Evolutionary conservation across 1,140 invertebrate genomes (phyloP).

Genomic region (Drosophila baimaii): DNA sequence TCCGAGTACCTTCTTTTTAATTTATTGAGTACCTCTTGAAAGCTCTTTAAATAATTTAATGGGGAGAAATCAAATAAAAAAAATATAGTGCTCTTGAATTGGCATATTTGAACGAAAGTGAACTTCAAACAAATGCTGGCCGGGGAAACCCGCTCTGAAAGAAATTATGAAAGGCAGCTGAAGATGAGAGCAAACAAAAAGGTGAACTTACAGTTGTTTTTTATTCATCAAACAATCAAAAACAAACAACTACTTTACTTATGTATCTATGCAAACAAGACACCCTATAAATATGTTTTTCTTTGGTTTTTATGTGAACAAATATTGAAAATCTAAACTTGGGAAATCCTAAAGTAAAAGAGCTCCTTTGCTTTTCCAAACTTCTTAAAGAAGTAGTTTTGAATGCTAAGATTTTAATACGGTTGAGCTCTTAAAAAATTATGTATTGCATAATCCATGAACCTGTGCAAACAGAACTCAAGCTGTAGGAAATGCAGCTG

Average conservation of each 20-base stretch:
- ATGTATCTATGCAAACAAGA: not conserved
- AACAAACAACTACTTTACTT: too few species aligned
- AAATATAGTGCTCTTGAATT: not conserved
- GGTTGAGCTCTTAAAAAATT: too few species aligned
- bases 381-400: too few species aligned
- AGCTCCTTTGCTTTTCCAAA: too few species aligned
- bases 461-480: slow-evolving; percentile 14
- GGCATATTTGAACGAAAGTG: slow-evolving; percentile 3
- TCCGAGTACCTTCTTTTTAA: not conserved
- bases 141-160: not conserved
- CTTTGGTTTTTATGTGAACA: too few species aligned
- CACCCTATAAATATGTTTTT: not conserved
- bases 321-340: too few species aligned
- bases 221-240: too few species aligned
- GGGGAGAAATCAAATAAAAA: not conserved
- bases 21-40: not conserved
- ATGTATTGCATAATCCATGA: slow-evolving; percentile 3
- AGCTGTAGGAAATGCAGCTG: slow-evolving; percentile 16
- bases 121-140: not conserved
- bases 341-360: not conserved
- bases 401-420: too few species aligned
- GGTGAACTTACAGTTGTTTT: not conserved
- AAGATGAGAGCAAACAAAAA: not conserved
- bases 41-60: not conserved
- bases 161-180: not conserved